phyloP scores from a whole-genome alignment of 2,888 invertebrate species.

The Apodemia duryi region DNA sequence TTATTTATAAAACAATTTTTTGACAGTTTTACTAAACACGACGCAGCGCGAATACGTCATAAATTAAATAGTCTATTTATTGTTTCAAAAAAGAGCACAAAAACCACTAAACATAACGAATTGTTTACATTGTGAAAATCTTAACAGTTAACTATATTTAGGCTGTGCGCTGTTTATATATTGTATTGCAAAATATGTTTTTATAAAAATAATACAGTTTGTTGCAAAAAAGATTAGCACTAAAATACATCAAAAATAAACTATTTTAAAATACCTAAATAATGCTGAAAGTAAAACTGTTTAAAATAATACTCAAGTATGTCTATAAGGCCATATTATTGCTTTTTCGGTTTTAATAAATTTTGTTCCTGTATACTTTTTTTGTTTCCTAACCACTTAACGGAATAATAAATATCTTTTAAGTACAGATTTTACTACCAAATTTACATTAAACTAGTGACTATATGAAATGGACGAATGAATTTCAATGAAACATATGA shows the following conservation, averaged over 20 bases:
- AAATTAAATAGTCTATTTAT: too few relatives aligned
- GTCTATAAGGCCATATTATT: slow-evolving; percentile 64
- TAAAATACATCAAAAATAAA: slow-evolving; percentile 27
- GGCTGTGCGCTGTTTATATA: slow-evolving; percentile 3
- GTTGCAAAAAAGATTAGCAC: background rate
- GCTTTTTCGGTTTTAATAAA: slow-evolving; percentile 43
- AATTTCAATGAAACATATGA: slow-evolving; percentile 30
- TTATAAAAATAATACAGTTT: background rate
- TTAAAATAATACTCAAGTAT: slow-evolving; percentile 41
- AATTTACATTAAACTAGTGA: slow-evolving; percentile 60
- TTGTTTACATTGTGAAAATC: background rate
- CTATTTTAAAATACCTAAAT: slow-evolving; percentile 52
- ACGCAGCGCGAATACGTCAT: too few relatives aligned
- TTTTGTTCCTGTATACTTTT: slow-evolving; percentile 24
- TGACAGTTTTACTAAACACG: too few relatives aligned
- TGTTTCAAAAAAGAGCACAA: background rate
- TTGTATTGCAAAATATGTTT: background rate
- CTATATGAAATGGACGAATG: slow-evolving; percentile 74
- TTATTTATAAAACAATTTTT: too few relatives aligned
- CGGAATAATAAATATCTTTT: slow-evolving; percentile 58
- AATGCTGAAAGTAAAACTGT: slow-evolving; percentile 33
- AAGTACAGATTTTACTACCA: slow-evolving; percentile 53
- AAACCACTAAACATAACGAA: background rate
- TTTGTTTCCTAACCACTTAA: slow-evolving; percentile 27
- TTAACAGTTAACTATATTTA: background rate